Conservation (phyloP, 2,797 vertebrate species). For the Sus cebifrons region DNA sequence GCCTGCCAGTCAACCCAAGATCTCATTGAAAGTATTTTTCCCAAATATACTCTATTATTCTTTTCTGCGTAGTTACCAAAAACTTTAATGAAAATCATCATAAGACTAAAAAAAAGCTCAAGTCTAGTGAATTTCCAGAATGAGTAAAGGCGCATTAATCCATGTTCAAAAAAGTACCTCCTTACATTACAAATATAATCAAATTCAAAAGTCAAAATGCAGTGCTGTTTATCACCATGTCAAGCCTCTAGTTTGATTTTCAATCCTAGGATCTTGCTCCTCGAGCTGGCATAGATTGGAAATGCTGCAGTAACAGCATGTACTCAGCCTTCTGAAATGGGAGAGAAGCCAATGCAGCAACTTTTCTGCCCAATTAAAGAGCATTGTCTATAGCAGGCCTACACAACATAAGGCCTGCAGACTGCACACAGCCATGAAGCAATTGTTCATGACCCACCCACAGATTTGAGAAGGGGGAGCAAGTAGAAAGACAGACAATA, state of each 20-base stretch:
- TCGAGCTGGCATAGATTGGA: constrained; percentile 33
- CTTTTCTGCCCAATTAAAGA: constrained; percentile 73
- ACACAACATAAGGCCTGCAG: constrained; percentile 76
- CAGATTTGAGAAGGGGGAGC: constrained; percentile 68
- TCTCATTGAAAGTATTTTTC: constrained; percentile 56
- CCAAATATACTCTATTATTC: constrained; percentile 60
- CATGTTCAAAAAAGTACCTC: constrained; percentile 56
- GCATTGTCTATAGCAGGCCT: constrained; percentile 80
- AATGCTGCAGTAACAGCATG: constrained; percentile 77
- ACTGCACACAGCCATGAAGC: constrained; percentile 71
- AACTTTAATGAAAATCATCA: constrained; percentile 76
- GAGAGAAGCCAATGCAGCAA: constrained; percentile 74
- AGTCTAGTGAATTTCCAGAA: constrained; percentile 71
- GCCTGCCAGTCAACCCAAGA: constrained; percentile 15
- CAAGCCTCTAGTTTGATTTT: constrained; percentile 29
- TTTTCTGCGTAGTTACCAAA: constrained; percentile 75
- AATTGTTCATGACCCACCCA: constrained; percentile 77
- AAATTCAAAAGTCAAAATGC: constrained; percentile 23
- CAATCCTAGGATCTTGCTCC: constrained; percentile 54
- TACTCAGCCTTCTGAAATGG: constrained; percentile 73
- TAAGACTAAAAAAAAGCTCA: constrained; percentile 66
- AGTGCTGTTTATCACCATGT: constrained; percentile 31
- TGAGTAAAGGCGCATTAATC: constrained; percentile 71
- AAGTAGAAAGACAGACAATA: constrained; percentile 68
- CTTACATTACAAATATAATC: constrained; percentile 60